phyloP scores from a whole-genome alignment of 1,140 invertebrate species.

The Cotesia chilonis region DNA sequence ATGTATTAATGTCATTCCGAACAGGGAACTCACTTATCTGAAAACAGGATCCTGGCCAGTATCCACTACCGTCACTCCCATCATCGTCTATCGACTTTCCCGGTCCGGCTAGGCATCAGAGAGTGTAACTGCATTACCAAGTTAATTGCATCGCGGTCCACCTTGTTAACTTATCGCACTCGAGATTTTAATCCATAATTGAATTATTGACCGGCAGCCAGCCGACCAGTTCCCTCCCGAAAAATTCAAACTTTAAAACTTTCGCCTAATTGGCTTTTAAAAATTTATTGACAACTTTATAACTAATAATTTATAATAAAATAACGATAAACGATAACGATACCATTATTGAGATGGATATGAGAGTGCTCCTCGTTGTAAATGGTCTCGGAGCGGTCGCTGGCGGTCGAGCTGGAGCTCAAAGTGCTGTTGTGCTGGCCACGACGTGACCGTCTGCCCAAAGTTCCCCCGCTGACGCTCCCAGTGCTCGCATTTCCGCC shows the following conservation, averaged over 20 bases:
- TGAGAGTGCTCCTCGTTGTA: conserved; percentile 54
- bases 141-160: conserved; percentile 51
- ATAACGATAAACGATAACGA: conserved; percentile 26
- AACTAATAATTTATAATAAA: neutral
- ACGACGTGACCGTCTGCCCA: conserved; percentile 52
- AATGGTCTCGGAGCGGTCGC: conserved; percentile 54
- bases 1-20: too few species aligned
- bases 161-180: conserved; percentile 54
- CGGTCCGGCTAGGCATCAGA: conserved; percentile 39
- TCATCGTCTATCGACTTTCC: conserved; percentile 49
- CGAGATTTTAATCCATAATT: conserved; percentile 51
- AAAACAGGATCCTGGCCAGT: conserved; percentile 7
- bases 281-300: neutral
- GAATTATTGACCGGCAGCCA: conserved; percentile 33
- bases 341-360: conserved; percentile 55
- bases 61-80: conserved; percentile 31
- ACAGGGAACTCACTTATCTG: too few species aligned
- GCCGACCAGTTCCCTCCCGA: neutral
- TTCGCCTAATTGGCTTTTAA: neutral
- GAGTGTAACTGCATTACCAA: conserved; percentile 47
- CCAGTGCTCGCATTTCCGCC: neutral
- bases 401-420: conserved; percentile 55
- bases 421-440: conserved; percentile 53
- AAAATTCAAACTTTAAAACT: conserved; percentile 21
- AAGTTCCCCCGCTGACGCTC: conserved; percentile 45